These are phyloP conservation scores for Priapulus caudatus DNA, from an alignment of 2,888 invertebrate genomes.

Conservation along the genomic window DNA sequence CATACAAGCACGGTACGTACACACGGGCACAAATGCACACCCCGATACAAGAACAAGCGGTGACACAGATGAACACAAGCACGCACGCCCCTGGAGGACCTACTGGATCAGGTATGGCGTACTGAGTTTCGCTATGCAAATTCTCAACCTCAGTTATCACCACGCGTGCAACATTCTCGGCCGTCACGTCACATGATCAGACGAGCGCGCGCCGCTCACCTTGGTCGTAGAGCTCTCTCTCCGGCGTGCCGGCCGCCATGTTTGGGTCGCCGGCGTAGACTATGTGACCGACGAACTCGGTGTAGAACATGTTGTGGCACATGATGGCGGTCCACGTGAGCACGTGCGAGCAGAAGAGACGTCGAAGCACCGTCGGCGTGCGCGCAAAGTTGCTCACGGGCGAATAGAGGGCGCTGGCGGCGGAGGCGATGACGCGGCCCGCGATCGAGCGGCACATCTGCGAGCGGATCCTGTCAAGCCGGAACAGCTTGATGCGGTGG, in stretches of 20 bases:
- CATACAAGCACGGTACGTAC: no score
- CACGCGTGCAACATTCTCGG: no score
- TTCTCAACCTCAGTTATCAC: no score
- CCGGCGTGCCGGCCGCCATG: slow-evolving; percentile 18
- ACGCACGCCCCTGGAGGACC: no score
- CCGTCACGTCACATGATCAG: no score
- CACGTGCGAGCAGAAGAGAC: slow-evolving; percentile 27
- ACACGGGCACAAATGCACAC: no score
- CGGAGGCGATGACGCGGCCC: background rate
- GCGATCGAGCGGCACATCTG: no score
- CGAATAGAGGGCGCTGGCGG: background rate
- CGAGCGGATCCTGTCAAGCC: background rate
- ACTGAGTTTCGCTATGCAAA: no score
- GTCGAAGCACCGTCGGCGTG: slow-evolving; percentile 20
- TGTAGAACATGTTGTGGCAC: slow-evolving; percentile 31
- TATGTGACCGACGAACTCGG: slow-evolving; percentile 32
- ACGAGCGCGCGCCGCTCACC: no score
- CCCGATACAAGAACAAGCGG: no score
- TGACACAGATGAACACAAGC: no score
- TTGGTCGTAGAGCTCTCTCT: slow-evolving; percentile 26
- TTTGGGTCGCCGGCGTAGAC: slow-evolving; percentile 29
- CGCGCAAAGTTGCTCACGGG: slow-evolving; percentile 11
- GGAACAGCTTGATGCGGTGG: slow-evolving; percentile 5
- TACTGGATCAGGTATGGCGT: no score
- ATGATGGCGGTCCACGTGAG: slow-evolving; percentile 30